Base-by-base conservation (phyloP, 1,140 invertebrate species). In the Rhagoletis zephyria region DNA sequence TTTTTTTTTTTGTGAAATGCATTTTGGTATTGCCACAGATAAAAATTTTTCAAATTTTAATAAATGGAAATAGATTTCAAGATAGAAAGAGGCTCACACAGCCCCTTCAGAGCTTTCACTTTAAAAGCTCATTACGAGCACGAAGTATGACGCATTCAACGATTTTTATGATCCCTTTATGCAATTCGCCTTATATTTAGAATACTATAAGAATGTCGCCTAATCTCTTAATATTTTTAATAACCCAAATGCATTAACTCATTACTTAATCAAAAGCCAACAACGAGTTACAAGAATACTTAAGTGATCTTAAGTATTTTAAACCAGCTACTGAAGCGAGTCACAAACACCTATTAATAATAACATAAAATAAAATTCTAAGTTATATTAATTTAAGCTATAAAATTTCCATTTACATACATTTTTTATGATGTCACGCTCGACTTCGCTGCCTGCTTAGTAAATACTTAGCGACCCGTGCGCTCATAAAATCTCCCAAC, bases 351-450 rank as follows among this genome's bases (percentile, higher is more conserved):
- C 42, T 48, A 74, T 74, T 74, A 74, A 48, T 45, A 74, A 74
- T 74, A 45, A 48, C 42, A 74, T 74, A 74, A 74, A 74, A 74
- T 67, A 67, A 14, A 74, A 42, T 12, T 42, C 45, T 48, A 48
- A 63, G 10, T 63, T 63, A 45, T 74, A 74, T 74, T 74, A 74
- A 74, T 74, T 74, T 74, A 74, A 42, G 67, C 42, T 16, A 74
- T 74, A 74, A 74, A 74, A 74, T n/a, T 74, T 48, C 67, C 67
- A 74, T 74, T 74, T 74, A 74, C 42, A 74, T 67, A 67, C n/a
- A 12, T 63, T 7, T 63, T 74, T 74, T 74, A 74, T 45, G 67
- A 40, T 74, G 40, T 74, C 67, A 74, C 42, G 42, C 67, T 74
- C 67, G 67, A 14, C 42, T 3, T 42, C 10, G 45, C 42, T 6